Conservation (phyloP, 2,888 invertebrate species). For the Pyrrhosoma nymphula region DNA sequence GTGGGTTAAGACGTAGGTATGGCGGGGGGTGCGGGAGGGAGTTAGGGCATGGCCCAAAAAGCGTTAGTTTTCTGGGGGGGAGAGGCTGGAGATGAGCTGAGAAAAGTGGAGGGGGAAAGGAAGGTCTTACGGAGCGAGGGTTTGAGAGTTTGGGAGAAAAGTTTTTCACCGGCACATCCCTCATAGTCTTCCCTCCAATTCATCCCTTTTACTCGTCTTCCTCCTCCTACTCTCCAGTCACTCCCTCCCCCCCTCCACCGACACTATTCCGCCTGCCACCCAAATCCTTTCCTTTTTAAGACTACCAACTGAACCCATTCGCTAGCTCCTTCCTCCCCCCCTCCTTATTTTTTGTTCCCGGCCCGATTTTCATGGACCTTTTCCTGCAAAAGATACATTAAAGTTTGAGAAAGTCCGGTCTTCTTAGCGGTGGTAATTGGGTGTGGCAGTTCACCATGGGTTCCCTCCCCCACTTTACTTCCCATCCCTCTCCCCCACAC, state of each 20-base stretch:
- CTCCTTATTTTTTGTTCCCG: neutral
- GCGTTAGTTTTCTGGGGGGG: neutral
- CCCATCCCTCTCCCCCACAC: neutral
- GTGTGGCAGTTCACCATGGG: conserved; percentile 27
- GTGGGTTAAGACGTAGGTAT: neutral
- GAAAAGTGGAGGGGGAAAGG: neutral
- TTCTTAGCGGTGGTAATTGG: conserved; percentile 39
- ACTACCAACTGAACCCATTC: conserved; percentile 29
- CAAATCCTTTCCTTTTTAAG: conserved; percentile 34
- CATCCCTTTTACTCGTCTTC: conserved; percentile 2
- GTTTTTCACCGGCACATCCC: conserved; percentile 49
- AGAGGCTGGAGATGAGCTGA: neutral
- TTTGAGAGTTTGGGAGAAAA: conserved; percentile 44
- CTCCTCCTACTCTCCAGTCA: neutral
- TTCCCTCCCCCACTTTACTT: neutral
- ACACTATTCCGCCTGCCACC: neutral
- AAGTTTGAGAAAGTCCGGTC: conserved; percentile 39
- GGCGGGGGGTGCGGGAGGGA: neutral
- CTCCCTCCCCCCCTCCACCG: neutral
- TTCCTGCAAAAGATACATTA: conserved; percentile 26
- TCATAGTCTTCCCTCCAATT: conserved; percentile 32
- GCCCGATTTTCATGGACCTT: conserved; percentile 29
- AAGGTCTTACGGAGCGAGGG: neutral
- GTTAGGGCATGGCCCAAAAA: neutral
- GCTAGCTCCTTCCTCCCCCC: neutral